Evolutionary conservation across 1,140 invertebrate species (phyloP).

Genomic region (Harlomillsia oculata): DNA sequence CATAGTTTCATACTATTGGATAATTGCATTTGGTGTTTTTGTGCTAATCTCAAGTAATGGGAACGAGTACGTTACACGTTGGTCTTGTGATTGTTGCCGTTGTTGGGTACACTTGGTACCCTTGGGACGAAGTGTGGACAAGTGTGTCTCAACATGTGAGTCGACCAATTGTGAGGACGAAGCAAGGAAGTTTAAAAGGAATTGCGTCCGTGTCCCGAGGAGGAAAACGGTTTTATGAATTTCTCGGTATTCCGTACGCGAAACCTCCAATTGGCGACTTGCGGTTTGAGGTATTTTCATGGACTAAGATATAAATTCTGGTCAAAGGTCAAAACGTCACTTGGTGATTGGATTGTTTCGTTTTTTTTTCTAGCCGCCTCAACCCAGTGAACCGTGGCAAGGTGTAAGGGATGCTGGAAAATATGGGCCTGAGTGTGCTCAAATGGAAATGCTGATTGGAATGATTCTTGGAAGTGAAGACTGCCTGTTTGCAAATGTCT

Average conservation of each 20-base stretch:
- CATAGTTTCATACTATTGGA: no score
- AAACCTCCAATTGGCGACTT: conserved; percentile 48
- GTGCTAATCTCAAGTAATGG: no score
- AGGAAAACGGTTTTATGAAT: conserved; percentile 45
- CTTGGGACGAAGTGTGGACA: background rate
- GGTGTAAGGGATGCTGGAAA: conserved; percentile 42
- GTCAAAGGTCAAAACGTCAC: background rate
- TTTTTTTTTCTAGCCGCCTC: conserved; percentile 34
- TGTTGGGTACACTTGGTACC: no score
- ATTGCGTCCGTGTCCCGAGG: conserved; percentile 10
- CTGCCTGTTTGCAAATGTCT: conserved; percentile 24
- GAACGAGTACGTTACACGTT: no score
- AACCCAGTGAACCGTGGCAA: conserved; percentile 40
- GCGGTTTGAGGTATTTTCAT: conserved; percentile 43
- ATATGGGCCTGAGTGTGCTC: conserved; percentile 40
- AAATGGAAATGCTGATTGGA: conserved; percentile 35
- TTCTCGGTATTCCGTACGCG: conserved; percentile 51
- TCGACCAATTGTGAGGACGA: conserved; percentile 14
- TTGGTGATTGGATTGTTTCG: no score
- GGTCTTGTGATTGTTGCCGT: no score
- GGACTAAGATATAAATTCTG: no score
- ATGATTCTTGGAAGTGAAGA: conserved; percentile 18
- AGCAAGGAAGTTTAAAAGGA: conserved; percentile 13
- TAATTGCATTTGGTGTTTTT: no score
- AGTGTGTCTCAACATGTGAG: background rate